phyloP scores from a whole-genome alignment of 2,797 vertebrate species.

The Diplodus puntazzo region DNA sequence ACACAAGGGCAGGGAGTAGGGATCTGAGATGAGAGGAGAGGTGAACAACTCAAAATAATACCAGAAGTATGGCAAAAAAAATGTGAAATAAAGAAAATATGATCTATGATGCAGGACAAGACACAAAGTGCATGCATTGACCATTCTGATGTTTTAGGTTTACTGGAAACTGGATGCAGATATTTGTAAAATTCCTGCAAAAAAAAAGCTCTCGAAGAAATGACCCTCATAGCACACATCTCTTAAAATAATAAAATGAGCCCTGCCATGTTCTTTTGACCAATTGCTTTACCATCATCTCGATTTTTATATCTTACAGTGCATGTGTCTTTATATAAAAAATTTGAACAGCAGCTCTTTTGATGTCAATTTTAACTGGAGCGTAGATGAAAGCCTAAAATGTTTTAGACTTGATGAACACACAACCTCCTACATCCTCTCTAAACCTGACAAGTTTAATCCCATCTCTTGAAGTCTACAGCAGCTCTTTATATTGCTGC shows the following conservation, averaged over 20 bases:
- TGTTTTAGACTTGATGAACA: conserved; percentile 7
- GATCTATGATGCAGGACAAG: too few species aligned
- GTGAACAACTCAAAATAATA: too few species aligned
- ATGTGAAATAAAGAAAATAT: too few species aligned
- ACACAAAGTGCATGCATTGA: not conserved
- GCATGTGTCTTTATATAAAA: not conserved
- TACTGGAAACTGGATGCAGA: not conserved
- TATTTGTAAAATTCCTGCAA: not conserved
- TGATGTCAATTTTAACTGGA: not conserved
- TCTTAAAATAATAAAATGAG: not conserved
- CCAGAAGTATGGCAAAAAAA: too few species aligned
- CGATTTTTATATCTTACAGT: not conserved
- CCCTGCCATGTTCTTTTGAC: not conserved
- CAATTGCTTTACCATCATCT: not conserved
- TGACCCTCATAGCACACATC: not conserved
- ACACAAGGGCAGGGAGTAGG: too few species aligned
- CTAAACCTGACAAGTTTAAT: not conserved
- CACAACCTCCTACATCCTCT: not conserved
- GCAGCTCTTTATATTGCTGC: not conserved
- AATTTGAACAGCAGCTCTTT: not conserved
- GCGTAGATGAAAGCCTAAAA: not conserved
- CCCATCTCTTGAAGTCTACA: not conserved
- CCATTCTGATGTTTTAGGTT: not conserved
- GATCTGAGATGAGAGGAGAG: too few species aligned
- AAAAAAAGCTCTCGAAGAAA: not conserved